These are phyloP conservation scores for Dromococcyx pavoninus DNA, from an alignment of 2,797 vertebrate genomes.

Conservation along the genomic window DNA sequence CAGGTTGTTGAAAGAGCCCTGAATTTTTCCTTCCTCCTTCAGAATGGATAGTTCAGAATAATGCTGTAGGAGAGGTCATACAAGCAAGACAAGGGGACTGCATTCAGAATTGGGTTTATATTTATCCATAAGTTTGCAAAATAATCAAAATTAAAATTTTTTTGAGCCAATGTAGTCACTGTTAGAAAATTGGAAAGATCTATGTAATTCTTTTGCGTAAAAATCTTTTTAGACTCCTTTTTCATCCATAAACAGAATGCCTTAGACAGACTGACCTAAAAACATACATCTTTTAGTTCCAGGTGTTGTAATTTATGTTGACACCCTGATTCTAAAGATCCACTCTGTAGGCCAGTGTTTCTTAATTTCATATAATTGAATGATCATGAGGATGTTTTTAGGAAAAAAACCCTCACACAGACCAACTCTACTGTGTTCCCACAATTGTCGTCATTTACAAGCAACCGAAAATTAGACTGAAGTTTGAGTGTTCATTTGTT, in stretches of 20 bases:
- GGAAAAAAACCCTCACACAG: neutral
- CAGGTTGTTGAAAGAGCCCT: neutral
- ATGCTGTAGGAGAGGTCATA: neutral
- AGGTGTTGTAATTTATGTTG: neutral
- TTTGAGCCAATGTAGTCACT: neutral
- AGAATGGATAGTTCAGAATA: neutral
- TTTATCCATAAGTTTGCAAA: neutral
- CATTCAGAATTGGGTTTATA: neutral
- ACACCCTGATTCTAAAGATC: neutral
- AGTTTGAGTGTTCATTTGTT: conserved; percentile 25
- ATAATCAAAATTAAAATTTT: neutral
- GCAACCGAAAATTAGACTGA: conserved; percentile 21
- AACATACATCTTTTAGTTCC: neutral
- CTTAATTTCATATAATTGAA: neutral
- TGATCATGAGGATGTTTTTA: neutral
- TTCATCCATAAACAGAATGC: neutral
- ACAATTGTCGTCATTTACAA: conserved; percentile 46
- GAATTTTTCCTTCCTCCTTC: neutral
- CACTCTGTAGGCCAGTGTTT: neutral
- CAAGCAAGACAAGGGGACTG: neutral
- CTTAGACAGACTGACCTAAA: neutral
- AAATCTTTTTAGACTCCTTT: neutral
- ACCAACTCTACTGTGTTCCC: conserved; percentile 5
- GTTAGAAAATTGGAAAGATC: neutral
- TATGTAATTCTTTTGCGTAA: neutral